phyloP scores from a whole-genome alignment of 2,797 vertebrate genomes.

The Salmo trutta region DNA sequence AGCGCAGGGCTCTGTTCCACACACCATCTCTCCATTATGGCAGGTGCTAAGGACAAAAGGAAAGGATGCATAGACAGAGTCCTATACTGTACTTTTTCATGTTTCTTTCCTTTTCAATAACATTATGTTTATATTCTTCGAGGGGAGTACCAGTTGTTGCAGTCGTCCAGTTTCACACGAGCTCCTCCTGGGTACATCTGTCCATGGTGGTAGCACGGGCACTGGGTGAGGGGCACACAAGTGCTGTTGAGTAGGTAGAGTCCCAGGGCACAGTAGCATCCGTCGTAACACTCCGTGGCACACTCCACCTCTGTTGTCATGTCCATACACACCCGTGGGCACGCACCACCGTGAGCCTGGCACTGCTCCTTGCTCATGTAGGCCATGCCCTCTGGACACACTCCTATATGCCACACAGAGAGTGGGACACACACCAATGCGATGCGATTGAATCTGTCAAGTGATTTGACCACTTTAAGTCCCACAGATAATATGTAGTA shows the following conservation, averaged over 20 bases:
- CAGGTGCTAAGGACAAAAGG: constrained; percentile 77
- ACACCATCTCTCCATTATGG: constrained; percentile 79
- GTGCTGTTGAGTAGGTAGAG: constrained; percentile 80
- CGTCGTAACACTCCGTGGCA: constrained; percentile 73
- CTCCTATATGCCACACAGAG: constrained; percentile 55
- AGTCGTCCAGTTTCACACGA: constrained; percentile 65
- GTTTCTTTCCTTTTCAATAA: no score
- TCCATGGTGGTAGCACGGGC: constrained; percentile 82
- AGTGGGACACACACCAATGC: background rate
- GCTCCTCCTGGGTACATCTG: constrained; percentile 60
- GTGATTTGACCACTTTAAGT: no score
- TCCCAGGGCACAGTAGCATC: constrained; percentile 82
- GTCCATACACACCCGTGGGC: constrained; percentile 83
- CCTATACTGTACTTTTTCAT: background rate
- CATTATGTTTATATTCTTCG: background rate
- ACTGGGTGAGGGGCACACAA: constrained; percentile 74
- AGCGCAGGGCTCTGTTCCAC: constrained; percentile 76
- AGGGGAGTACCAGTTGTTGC: constrained; percentile 85
- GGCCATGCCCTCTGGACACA: constrained; percentile 79
- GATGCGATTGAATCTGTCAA: no score
- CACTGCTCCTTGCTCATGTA: constrained; percentile 77
- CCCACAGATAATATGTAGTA: no score
- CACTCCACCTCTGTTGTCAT: constrained; percentile 81
- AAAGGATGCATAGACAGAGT: constrained; percentile 18
- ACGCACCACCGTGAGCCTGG: constrained; percentile 69